Evolutionary conservation across 37 sponge, comb jelly and placozoan species (phyloP).

Genomic region (Dysidea cf. avara): DNA sequence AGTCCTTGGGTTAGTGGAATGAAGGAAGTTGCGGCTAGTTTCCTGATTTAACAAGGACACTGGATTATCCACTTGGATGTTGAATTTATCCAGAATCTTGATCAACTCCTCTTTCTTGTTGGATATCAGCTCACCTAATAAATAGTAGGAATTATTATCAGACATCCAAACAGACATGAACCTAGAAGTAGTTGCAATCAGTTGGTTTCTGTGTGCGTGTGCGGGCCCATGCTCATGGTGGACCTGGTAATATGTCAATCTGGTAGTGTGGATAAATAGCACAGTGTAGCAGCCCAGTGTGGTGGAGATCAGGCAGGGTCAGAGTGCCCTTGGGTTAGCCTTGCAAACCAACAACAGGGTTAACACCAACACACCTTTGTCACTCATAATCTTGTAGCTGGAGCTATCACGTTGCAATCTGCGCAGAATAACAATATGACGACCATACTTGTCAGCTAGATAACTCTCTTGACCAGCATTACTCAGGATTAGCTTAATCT

Average conservation of each 20-base stretch:
- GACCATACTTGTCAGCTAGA: slow-evolving; percentile 70
- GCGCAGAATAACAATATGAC: slow-evolving; percentile 65
- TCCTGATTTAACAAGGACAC: slow-evolving; percentile 96
- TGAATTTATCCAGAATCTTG: slow-evolving; percentile 81
- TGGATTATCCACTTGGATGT: slow-evolving; percentile 96
- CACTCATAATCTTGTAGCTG: slow-evolving; percentile 79
- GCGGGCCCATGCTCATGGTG: no score
- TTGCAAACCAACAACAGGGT: no score
- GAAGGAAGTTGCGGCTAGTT: slow-evolving; percentile 92
- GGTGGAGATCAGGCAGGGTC: no score
- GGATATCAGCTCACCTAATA: slow-evolving; percentile 58
- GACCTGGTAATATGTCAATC: no score
- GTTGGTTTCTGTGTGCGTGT: no score
- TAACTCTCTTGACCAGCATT: slow-evolving; percentile 78
- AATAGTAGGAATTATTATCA: background rate
- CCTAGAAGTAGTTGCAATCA: no score
- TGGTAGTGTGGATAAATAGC: no score
- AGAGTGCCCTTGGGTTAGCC: no score
- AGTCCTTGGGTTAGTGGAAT: slow-evolving; percentile 54
- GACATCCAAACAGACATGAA: no score
- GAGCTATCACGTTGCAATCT: slow-evolving; percentile 67
- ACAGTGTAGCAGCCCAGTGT: no score
- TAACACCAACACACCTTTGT: slow-evolving; percentile 14
- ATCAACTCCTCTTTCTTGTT: slow-evolving; percentile 88
- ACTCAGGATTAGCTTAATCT: slow-evolving; percentile 56